Evolutionary conservation across 1,140 invertebrate genomes (phyloP), one percentile per base, ranked within the genome.

Genomic region (Littorina saxatilis): DNA sequence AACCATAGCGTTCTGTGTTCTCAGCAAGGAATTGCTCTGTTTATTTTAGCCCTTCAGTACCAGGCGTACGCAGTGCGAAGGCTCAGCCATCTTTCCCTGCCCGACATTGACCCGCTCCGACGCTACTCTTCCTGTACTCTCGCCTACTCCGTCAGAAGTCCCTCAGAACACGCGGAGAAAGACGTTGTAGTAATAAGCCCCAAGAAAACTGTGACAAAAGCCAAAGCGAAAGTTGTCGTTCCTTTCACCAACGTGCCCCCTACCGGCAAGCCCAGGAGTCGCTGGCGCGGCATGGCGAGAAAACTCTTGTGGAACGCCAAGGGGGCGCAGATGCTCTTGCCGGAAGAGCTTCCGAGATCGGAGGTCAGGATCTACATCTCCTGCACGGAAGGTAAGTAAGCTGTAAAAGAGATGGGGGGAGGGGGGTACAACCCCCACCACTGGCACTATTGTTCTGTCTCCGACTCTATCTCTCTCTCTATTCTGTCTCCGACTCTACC

Each of bases 381-480:
- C 20, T 82, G 81, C 32, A 85, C 84, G 3, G 70, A 82, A 85
- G 84, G 84, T 85, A 32, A n/a, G n/a, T n/a, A n/a, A n/a, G n/a
- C n/a, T 27, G 27, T 52, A 13, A 11, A 52, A 13, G 50, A 52
- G 11, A n/a, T n/a, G n/a, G n/a, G n/a, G n/a, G n/a, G n/a, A n/a
- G n/a, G n/a, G n/a, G n/a, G n/a, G n/a, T n/a, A n/a, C n/a, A n/a
- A n/a, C n/a, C n/a, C n/a, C n/a, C n/a, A n/a, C n/a, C n/a, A n/a
- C n/a, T n/a, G n/a, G n/a, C n/a, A n/a, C n/a, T n/a, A n/a, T n/a
- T n/a, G n/a, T n/a, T n/a, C n/a, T n/a, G n/a, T n/a, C n/a, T n/a
- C n/a, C n/a, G n/a, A n/a, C n/a, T n/a, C n/a, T n/a, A n/a, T n/a
- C n/a, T n/a, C n/a, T n/a, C n/a, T n/a, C n/a, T n/a, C n/a, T n/a